Evolutionary conservation across 1,140 invertebrate genomes (phyloP), one percentile per base, ranked within the genome.

Genomic region (Drosophila fuyamai): DNA sequence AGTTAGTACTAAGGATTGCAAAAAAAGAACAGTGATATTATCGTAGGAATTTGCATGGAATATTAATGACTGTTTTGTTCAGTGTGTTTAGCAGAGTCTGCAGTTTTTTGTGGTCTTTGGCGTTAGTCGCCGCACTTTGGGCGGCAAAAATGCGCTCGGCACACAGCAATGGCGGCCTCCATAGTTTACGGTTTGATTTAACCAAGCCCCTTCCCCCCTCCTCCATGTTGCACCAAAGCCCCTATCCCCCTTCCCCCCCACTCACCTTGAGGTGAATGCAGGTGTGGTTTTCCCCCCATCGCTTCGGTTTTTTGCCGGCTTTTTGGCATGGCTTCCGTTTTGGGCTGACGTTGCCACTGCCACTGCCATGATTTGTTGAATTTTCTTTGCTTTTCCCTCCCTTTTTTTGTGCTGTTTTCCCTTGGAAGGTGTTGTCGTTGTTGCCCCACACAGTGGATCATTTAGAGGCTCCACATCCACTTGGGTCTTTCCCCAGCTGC

Each of bases 71-170:
- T 12, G 8, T 48, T 50, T 50, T 14, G 27, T 32, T 14, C 36
- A 38, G 14, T 41, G 41, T 6, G 12, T 7, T 7, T 5, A 27
- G 16, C 40, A 57, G 55, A 57, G 55, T 6, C 23, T 61, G 56
- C 32, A 23, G 35, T 68, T 66, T 76, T 65, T 74, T 70, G 74
- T 82, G 80, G 80, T 83, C 75, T 79, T 75, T 75, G 80, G 81
- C 81, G 81, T 80, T 70, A 75, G 81, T 76, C 72, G 71, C 76
- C 78, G 81, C 81, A 83, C 81, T 84, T 83, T 80, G 81, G 81
- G 81, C 81, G 81, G 81, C 83, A 68, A 83, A 80, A 80, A 78
- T 80, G 73, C 70, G 58, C 70, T 80, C 78, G 61, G 50, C 68
- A 79, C 77, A 70, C 78, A 81, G 54, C 62, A 53, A 83, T 80